These are phyloP conservation scores for Coluber constrictor DNA, from an alignment of 2,797 vertebrate species.

Conservation along the genomic window DNA sequence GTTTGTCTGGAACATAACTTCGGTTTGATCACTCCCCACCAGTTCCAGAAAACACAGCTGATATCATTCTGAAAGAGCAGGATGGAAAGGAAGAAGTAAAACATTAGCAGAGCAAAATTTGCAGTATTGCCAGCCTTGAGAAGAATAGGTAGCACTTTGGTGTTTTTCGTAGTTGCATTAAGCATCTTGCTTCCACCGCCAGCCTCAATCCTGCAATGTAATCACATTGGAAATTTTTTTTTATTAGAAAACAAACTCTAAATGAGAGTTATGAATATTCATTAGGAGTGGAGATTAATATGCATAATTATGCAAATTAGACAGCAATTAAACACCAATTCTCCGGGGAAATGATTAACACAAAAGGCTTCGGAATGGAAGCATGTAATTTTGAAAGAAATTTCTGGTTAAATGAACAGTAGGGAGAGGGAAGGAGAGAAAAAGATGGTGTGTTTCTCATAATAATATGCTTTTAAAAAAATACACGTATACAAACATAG, in stretches of 20 bases:
- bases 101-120: constrained; percentile 64
- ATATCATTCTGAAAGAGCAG: constrained; percentile 41
- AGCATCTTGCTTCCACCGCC: constrained; percentile 48
- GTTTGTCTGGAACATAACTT: neutral
- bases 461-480: constrained; percentile 50
- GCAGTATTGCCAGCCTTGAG: constrained; percentile 57
- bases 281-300: constrained; percentile 89
- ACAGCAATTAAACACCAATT: constrained; percentile 86
- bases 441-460: constrained; percentile 52
- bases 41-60: constrained; percentile 50
- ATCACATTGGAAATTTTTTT: constrained; percentile 74
- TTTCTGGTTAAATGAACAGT: constrained; percentile 66
- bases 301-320: constrained; percentile 98
- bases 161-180: constrained; percentile 58
- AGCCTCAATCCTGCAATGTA: constrained; percentile 48
- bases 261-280: constrained; percentile 89
- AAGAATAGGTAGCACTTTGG: constrained; percentile 59
- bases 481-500: neutral
- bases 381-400: constrained; percentile 63
- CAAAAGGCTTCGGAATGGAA: constrained; percentile 67
- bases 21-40: neutral
- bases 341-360: constrained; percentile 66
- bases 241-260: constrained; percentile 93
- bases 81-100: neutral
- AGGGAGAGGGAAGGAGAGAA: constrained; percentile 42